Evolutionary conservation across 2,888 invertebrate genomes (phyloP).

Genomic region (Troilus luridus): DNA sequence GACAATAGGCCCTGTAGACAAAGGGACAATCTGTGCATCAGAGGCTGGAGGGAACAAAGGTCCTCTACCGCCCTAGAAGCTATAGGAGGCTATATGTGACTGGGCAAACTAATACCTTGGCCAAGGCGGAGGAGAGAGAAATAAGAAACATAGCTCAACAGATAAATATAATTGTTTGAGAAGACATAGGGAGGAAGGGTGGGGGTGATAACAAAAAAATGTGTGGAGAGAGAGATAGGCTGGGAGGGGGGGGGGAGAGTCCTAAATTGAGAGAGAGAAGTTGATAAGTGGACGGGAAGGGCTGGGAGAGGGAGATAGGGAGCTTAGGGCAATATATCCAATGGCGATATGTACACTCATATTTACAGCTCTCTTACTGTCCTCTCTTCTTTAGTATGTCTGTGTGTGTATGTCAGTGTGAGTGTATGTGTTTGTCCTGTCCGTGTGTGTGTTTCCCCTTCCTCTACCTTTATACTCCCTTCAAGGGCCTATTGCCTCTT

Average conservation of each 20-base stretch:
- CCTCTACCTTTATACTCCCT: too few species aligned
- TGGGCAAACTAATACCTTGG: background rate
- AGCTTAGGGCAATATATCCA: constrained; percentile 58
- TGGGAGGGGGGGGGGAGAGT: background rate
- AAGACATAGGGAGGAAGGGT: constrained; percentile 35
- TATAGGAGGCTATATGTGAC: constrained; percentile 16
- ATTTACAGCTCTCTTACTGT: constrained; percentile 43
- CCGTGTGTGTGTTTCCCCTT: background rate
- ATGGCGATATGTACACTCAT: constrained; percentile 52
- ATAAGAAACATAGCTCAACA: constrained; percentile 41
- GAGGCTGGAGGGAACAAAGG: background rate
- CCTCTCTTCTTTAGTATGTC: background rate
- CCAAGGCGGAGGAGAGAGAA: background rate
- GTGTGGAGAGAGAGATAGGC: constrained; percentile 37
- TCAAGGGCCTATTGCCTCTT: background rate
- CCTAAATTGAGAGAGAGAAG: constrained; percentile 52
- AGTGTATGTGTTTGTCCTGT: background rate
- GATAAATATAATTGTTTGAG: constrained; percentile 47
- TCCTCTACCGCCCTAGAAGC: background rate
- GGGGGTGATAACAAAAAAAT: constrained; percentile 45
- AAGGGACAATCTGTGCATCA: background rate
- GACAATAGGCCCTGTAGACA: background rate
- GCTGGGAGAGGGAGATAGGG: constrained; percentile 42
- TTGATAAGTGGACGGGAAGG: constrained; percentile 40
- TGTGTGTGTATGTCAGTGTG: background rate